These are phyloP conservation scores for Panagrolaimus sp. DNA, from an alignment of 1,140 invertebrate species.

Conservation along the genomic window DNA sequence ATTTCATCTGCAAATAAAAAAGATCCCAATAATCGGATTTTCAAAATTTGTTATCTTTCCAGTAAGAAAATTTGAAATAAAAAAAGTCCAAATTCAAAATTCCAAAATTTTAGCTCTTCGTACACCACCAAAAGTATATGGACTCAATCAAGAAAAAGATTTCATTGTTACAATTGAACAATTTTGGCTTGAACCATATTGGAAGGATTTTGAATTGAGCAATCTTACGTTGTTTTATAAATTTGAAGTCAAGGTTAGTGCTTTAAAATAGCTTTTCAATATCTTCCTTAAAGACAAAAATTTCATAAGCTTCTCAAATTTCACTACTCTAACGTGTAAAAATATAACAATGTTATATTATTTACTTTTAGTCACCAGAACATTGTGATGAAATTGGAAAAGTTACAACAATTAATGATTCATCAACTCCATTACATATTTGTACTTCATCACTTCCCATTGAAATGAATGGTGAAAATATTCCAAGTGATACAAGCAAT, in stretches of 20 bases:
- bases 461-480: constrained; percentile 2
- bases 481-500: neutral
- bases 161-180: neutral
- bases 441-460: neutral
- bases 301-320: too few species aligned
- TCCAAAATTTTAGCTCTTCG: constrained; percentile 1
- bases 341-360: too few species aligned
- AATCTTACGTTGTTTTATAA: neutral
- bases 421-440: neutral
- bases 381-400: neutral
- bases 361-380: too few species aligned
- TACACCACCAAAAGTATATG: constrained; percentile 1
- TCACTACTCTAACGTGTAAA: too few species aligned
- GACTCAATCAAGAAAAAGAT: neutral
- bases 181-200: constrained; percentile 6
- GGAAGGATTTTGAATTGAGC: constrained; percentile 13
- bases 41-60: constrained; percentile 6
- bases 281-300: too few species aligned
- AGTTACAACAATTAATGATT: constrained; percentile 5
- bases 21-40: neutral
- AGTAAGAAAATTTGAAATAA: constrained; percentile 3
- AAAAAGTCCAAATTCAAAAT: neutral
- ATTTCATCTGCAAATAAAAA: neutral
- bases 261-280: too few species aligned
- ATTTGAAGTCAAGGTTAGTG: neutral